Evolutionary conservation across 1,140 invertebrate species (phyloP).

Genomic region (Dendrolimus punctatus): DNA sequence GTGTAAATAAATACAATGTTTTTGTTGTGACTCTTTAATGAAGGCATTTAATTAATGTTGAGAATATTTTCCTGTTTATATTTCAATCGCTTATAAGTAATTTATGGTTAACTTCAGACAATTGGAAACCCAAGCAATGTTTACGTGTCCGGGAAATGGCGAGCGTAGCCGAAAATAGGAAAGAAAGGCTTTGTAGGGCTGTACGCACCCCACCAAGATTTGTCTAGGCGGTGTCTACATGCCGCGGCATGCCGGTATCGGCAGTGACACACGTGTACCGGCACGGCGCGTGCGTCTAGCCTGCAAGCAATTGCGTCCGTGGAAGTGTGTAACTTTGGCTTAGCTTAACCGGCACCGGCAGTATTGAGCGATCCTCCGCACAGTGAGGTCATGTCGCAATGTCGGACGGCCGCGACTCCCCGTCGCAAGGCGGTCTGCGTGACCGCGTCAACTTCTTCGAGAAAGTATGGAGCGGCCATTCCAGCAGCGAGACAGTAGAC

Average conservation of each 20-base stretch:
- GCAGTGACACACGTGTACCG: conserved; percentile 27
- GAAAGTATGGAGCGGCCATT: conserved; percentile 78
- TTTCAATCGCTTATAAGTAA: no score
- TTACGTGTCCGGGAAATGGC: no score
- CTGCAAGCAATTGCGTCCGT: conserved; percentile 8
- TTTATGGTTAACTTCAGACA: no score
- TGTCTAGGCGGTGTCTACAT: conserved; percentile 40
- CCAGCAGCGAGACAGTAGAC: conserved; percentile 58
- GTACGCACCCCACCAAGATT: no score
- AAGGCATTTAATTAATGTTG: no score
- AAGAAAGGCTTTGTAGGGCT: no score
- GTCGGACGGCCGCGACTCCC: conserved; percentile 66
- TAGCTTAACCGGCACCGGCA: conserved; percentile 24
- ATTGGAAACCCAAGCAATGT: no score
- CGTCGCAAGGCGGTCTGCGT: conserved; percentile 72
- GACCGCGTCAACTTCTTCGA: conserved; percentile 85
- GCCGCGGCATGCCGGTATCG: background rate
- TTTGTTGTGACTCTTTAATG: no score
- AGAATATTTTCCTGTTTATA: no score
- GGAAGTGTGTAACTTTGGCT: conserved; percentile 1
- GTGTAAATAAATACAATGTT: no score
- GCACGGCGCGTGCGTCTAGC: conserved; percentile 24
- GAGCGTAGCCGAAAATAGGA: no score
- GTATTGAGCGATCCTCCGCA: conserved; percentile 65
- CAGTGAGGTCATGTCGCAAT: conserved; percentile 59